Percentiles rank a stretch among this genome's conserved stretches.
phyloP scores from a whole-genome alignment of 2,113 vertebrate species.

The Varanus komodoensis region DNA sequence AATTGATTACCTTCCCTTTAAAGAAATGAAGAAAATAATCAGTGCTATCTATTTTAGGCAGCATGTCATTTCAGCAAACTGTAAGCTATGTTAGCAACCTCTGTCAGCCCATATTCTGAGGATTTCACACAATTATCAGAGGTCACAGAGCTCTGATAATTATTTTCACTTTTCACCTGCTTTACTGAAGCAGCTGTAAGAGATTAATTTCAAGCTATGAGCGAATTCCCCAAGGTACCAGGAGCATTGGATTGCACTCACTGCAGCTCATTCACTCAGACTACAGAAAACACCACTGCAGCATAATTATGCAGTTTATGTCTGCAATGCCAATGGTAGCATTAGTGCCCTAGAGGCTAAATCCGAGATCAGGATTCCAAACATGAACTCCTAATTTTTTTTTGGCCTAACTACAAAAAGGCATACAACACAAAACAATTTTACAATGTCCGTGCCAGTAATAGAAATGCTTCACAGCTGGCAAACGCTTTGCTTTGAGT shows the following conservation, averaged over 20 bases:
- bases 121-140: constrained; percentile 55
- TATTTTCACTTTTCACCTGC: constrained; percentile 70
- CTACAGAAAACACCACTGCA: constrained; percentile 37
- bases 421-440: background rate
- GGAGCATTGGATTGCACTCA: constrained; percentile 43
- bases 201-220: constrained; percentile 63
- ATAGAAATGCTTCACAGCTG: constrained; percentile 9
- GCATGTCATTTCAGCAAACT: constrained; percentile 51
- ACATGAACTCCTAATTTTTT: constrained; percentile 38
- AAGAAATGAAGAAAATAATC: constrained; percentile 40
- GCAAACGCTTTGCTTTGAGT: background rate
- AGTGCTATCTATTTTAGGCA: constrained; percentile 54
- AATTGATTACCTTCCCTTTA: constrained; percentile 44
- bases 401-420: constrained; percentile 42
- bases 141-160: constrained; percentile 61
- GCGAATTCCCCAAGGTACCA: constrained; percentile 60
- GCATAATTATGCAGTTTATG: constrained; percentile 47
- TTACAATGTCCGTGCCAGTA: background rate
- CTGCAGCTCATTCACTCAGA: constrained; percentile 44
- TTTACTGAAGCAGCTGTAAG: constrained; percentile 52
- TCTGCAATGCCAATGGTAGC: constrained; percentile 47
- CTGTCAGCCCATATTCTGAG: constrained; percentile 42
- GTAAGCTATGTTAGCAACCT: constrained; percentile 52
- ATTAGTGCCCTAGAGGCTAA: constrained; percentile 43
- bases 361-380: background rate